Evolutionary conservation across 2,113 vertebrate genomes (phyloP).

Genomic region (Dissostichus mawsoni): DNA sequence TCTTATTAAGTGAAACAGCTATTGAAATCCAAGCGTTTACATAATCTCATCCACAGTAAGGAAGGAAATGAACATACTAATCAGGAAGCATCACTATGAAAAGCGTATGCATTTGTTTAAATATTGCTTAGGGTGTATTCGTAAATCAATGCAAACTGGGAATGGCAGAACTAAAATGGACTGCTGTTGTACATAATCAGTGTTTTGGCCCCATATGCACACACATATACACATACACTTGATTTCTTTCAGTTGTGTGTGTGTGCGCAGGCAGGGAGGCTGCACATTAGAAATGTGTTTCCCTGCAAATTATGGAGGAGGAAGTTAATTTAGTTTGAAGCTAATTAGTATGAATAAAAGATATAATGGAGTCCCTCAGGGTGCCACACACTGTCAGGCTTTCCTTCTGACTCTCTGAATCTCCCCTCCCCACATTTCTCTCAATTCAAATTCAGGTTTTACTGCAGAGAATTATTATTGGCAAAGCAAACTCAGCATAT

Average conservation of each 20-base stretch:
- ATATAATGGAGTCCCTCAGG: conserved; percentile 72
- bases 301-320: conserved; percentile 73
- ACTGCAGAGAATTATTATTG: conserved; percentile 32
- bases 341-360: conserved; percentile 82
- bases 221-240: conserved; percentile 36
- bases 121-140: conserved; percentile 18
- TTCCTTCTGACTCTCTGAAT: conserved; percentile 50
- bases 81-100: not conserved
- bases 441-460: conserved; percentile 55
- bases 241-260: conserved; percentile 14
- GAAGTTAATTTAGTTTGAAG: conserved; percentile 78
- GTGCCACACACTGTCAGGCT: conserved; percentile 67
- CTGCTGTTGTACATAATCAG: conserved; percentile 31
- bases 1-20: not conserved
- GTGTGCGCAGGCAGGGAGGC: conserved; percentile 31
- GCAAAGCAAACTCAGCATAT: conserved; percentile 27
- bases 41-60: not conserved
- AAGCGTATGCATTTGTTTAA: not conserved
- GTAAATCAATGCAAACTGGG: conserved; percentile 31
- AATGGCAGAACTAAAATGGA: conserved; percentile 42
- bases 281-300: conserved; percentile 70
- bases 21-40: not conserved
- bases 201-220: conserved; percentile 28
- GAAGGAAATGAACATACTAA: not conserved
- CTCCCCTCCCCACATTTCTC: not conserved